phyloP scores from a whole-genome alignment of 2,113 vertebrate species.

The Megaceryle maxima region DNA sequence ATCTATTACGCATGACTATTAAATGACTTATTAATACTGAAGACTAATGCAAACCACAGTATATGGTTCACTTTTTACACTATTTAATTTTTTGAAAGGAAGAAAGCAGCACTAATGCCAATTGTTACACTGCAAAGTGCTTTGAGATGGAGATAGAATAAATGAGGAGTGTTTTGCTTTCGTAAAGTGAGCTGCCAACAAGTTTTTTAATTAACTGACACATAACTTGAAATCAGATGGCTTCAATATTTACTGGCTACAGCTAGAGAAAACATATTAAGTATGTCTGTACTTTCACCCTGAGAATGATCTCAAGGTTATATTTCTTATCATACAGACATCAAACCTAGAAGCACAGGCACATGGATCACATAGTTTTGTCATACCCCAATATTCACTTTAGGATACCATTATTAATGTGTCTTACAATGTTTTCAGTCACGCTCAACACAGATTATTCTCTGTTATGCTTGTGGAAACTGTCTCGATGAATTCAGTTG shows the following conservation, averaged over 20 bases:
- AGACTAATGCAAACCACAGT: neutral
- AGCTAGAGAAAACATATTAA: neutral
- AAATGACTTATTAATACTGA: neutral
- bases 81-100: neutral
- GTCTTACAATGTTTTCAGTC: neutral
- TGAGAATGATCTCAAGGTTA: neutral
- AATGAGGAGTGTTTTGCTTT: neutral
- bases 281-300: neutral
- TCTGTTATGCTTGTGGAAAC: neutral
- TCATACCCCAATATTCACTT: neutral
- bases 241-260: neutral
- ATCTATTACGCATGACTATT: slow-evolving; percentile 41
- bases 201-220: neutral
- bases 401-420: neutral
- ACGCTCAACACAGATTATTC: neutral
- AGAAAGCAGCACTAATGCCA: neutral
- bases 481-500: neutral
- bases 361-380: neutral
- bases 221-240: neutral
- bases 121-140: neutral
- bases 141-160: neutral
- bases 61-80: neutral
- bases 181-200: neutral
- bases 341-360: neutral
- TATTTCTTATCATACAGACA: neutral